Percentiles rank a stretch among this genome's conserved stretches.
These are phyloP conservation scores for Sebastes kiyomatsui DNA, from an alignment of 2,797 vertebrate genomes.

Conservation along the genomic window DNA sequence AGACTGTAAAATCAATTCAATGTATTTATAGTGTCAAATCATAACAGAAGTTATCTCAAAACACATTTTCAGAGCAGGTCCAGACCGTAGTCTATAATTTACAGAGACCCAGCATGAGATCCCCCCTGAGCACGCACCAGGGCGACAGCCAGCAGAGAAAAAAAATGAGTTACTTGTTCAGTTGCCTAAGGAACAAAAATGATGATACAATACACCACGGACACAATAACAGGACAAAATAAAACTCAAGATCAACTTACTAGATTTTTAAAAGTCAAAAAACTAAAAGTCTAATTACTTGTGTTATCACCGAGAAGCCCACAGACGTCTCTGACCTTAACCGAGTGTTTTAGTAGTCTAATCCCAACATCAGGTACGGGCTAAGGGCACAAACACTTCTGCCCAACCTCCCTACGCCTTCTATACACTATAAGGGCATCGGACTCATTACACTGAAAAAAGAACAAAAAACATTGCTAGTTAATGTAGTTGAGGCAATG, in stretches of 20 bases:
- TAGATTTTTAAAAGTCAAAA: neutral
- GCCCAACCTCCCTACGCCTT: neutral
- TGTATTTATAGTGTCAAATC: neutral
- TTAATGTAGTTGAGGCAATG: too few relatives aligned
- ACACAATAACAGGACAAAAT: neutral
- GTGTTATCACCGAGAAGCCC: neutral
- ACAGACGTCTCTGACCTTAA: neutral
- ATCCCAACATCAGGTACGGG: neutral
- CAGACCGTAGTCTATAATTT: neutral
- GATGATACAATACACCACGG: neutral
- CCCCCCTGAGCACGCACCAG: too few relatives aligned
- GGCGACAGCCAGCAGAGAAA: neutral
- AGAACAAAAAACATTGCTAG: too few relatives aligned
- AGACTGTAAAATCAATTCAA: neutral
- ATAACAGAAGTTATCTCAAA: neutral
- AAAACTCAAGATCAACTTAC: neutral
- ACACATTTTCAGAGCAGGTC: neutral
- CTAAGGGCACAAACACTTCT: neutral
- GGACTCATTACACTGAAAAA: too few relatives aligned
- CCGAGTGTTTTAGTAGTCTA: neutral
- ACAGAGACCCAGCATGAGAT: neutral
- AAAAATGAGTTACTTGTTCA: neutral
- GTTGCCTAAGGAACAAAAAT: neutral
- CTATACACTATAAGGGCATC: too few relatives aligned
- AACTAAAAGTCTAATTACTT: neutral